Percentiles rank a stretch among this genome's conserved stretches.
Evolutionary conservation across 2,113 vertebrate species (phyloP).

Genomic region (Calypte anna): DNA sequence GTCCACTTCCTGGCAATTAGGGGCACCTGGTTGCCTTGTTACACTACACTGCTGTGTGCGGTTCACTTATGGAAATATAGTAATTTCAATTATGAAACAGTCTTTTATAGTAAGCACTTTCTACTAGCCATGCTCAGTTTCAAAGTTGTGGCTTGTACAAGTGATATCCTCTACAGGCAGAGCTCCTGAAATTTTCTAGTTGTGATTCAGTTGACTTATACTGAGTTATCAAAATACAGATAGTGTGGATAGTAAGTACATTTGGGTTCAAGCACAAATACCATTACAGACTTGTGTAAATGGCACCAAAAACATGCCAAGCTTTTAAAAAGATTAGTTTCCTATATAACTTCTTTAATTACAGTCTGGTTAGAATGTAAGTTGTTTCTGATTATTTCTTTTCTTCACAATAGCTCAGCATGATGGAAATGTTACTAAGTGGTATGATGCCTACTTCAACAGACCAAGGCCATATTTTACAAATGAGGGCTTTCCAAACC

Average conservation of each 20-base stretch:
- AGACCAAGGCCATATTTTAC: conserved; percentile 90
- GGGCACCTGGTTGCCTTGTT: too few species aligned
- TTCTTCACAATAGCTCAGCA: conserved; percentile 83
- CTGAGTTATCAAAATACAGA: neutral
- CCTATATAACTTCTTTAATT: neutral
- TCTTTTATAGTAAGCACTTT: neutral
- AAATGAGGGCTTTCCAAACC: conserved; percentile 91
- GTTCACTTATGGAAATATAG: accelerated
- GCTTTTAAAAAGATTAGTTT: neutral
- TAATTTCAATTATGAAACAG: neutral
- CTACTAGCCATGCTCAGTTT: neutral
- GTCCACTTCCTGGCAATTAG: too few species aligned
- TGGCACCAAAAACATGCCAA: neutral
- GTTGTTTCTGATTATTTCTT: neutral
- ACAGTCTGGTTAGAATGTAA: neutral
- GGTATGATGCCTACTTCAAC: conserved; percentile 88
- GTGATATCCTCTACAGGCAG: neutral
- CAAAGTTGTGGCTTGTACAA: neutral
- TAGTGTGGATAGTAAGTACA: neutral
- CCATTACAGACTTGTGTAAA: neutral
- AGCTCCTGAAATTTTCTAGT: neutral
- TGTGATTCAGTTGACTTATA: neutral
- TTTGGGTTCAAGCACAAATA: neutral
- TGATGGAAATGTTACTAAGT: conserved; percentile 88
- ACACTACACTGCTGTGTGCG: neutral